Evolutionary conservation across 2,113 vertebrate species (phyloP).

Genomic region (Pantherophis guttatus): DNA sequence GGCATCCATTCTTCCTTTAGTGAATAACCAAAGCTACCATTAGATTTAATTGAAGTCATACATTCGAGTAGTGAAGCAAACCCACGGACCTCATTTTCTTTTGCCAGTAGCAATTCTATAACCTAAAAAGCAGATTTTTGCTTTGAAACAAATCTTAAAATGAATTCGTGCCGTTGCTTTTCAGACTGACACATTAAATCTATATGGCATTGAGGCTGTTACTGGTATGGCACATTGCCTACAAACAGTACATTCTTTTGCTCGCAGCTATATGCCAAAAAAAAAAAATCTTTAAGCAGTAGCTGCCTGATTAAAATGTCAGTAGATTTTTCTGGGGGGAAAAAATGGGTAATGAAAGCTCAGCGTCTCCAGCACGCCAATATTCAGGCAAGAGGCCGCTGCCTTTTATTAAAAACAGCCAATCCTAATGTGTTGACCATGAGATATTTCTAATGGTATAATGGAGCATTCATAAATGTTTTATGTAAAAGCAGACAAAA

Average conservation of each 20-base stretch:
- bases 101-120: neutral
- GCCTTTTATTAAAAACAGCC: neutral
- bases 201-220: neutral
- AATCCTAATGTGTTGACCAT: neutral
- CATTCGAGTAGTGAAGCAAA: neutral
- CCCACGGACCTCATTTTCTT: neutral
- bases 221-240: neutral
- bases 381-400: neutral
- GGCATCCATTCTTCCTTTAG: neutral
- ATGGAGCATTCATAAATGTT: neutral
- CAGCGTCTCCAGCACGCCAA: neutral
- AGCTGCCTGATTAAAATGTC: neutral
- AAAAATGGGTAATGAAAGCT: neutral
- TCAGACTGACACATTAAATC: neutral
- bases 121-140: neutral
- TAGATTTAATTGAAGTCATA: neutral
- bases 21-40: neutral
- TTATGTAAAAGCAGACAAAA: neutral
- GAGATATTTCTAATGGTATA: neutral
- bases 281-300: neutral
- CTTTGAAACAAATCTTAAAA: neutral
- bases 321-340: neutral
- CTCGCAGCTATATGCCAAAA: neutral
- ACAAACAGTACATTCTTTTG: neutral
- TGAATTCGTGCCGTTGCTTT: neutral